Conservation (phyloP, 2,888 invertebrate genomes). For the Habroteleia sp. region DNA sequence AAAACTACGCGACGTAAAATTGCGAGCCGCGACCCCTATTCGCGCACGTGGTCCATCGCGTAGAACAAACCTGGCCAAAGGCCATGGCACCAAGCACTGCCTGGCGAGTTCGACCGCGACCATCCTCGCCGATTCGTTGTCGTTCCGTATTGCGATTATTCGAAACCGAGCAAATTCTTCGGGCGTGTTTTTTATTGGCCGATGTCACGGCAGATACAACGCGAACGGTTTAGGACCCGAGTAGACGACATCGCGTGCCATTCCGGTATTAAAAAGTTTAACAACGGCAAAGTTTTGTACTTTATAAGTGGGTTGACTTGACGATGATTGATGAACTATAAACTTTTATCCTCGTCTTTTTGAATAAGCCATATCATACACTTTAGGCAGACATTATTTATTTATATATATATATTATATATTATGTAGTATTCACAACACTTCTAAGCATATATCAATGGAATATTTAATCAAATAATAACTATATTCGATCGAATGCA, state of each 20-base stretch:
- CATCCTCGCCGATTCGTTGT: constrained; percentile 45
- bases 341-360: too few relatives aligned
- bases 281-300: neutral
- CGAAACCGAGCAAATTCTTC: constrained; percentile 11
- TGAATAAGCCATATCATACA: too few relatives aligned
- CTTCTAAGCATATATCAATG: too few relatives aligned
- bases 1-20: constrained; percentile 68
- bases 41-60: constrained; percentile 60
- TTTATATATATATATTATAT: too few relatives aligned
- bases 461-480: too few relatives aligned
- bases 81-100: constrained; percentile 75
- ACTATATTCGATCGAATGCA: too few relatives aligned
- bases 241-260: constrained; percentile 29
- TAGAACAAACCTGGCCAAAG: constrained; percentile 71
- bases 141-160: constrained; percentile 8
- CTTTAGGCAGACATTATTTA: too few relatives aligned
- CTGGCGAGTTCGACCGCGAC: constrained; percentile 56
- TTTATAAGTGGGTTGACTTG: too few relatives aligned
- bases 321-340: too few relatives aligned
- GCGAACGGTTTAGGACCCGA: neutral
- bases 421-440: too few relatives aligned
- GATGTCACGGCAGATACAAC: constrained; percentile 33
- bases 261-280: constrained; percentile 4
- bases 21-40: constrained; percentile 47
- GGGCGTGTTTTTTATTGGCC: constrained; percentile 15